These are phyloP conservation scores for Hypothenemus hampei DNA, from an alignment of 1,140 invertebrate genomes.

Conservation along the genomic window DNA sequence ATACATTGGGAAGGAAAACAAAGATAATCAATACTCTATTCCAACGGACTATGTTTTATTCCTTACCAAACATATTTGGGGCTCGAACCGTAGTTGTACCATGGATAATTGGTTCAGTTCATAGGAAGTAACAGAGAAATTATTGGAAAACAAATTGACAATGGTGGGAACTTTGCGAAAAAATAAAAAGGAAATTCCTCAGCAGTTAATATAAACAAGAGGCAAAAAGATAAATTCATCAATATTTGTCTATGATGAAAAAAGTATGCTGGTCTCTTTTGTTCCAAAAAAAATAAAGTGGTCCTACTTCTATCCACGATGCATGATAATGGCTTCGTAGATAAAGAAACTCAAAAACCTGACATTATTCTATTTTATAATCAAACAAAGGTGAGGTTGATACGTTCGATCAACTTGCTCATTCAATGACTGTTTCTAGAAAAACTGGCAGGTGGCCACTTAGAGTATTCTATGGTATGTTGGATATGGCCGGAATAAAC, in stretches of 20 bases:
- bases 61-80: too few relatives aligned
- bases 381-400: slow-evolving; percentile 35
- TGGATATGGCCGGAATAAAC: slow-evolving; percentile 1
- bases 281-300: neutral
- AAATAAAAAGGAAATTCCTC: neutral
- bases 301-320: neutral
- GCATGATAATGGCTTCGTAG: neutral
- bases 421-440: neutral
- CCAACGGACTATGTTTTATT: too few relatives aligned
- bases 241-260: neutral
- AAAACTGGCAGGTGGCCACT: neutral
- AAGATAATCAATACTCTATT: too few relatives aligned
- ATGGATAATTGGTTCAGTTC: too few relatives aligned
- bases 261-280: neutral
- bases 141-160: too few relatives aligned
- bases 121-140: too few relatives aligned
- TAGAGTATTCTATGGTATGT: neutral
- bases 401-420: neutral
- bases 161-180: neutral
- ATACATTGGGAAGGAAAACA: too few relatives aligned
- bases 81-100: too few relatives aligned
- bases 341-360: neutral
- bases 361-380: neutral
- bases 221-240: neutral
- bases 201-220: neutral